These are phyloP conservation scores for Cynocephalus volans DNA, from an alignment of 2,113 vertebrate genomes.

Conservation along the genomic window DNA sequence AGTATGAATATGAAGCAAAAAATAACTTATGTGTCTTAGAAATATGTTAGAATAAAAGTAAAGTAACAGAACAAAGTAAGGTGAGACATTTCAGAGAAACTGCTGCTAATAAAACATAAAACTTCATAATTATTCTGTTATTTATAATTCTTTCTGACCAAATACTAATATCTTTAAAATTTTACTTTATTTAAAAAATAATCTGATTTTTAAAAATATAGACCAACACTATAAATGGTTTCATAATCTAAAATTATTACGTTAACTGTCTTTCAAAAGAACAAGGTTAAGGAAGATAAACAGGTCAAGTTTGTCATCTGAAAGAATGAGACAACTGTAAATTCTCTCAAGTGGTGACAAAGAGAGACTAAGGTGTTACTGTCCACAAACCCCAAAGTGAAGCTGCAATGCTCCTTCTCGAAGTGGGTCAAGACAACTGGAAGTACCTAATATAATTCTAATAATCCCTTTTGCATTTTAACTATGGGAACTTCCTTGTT, in stretches of 20 bases:
- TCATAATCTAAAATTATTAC: slow-evolving; percentile 5
- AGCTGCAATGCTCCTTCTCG: neutral
- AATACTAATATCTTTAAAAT: neutral
- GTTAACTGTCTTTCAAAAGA: slow-evolving; percentile 25
- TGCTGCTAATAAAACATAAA: neutral
- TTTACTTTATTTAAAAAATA: slow-evolving; percentile 1
- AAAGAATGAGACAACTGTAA: slow-evolving; percentile 70
- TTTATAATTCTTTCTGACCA: neutral
- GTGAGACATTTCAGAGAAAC: slow-evolving; percentile 48
- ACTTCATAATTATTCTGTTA: slow-evolving; percentile 1
- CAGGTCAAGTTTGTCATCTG: neutral
- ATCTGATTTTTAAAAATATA: slow-evolving; percentile 23
- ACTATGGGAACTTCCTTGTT: neutral
- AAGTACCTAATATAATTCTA: neutral
- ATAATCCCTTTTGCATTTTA: neutral
- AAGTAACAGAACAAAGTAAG: slow-evolving; percentile 53
- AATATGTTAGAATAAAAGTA: slow-evolving; percentile 44
- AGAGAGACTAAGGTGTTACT: neutral
- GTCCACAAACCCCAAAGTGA: neutral
- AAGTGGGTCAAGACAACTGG: slow-evolving; percentile 29
- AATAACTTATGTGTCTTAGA: neutral
- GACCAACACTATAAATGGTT: neutral
- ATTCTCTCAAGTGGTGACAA: slow-evolving; percentile 11
- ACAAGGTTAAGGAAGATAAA: slow-evolving; percentile 31
- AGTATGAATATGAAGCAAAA: neutral